Base-by-base conservation (phyloP, 1,140 invertebrate genomes). In the Oppia nitens region DNA sequence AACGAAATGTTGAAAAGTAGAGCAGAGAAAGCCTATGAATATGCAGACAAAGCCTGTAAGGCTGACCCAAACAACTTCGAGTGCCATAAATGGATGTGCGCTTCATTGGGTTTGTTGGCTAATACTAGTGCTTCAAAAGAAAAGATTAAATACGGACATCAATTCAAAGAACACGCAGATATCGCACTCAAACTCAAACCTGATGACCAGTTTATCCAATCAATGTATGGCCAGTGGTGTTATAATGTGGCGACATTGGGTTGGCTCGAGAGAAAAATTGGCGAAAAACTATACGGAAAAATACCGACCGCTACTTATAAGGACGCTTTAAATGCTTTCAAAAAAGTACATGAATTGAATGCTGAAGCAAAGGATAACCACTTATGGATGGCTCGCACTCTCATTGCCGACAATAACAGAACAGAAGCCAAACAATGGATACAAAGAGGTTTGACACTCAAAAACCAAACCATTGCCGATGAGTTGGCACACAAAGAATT, bases 221-320 rank as follows among this genome's bases (percentile, higher is more conserved):
- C 85, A 70, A 74, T 87, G 58, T 66, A 84, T 21, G 84, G 84
- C 9, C 64, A 77, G 53, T 79, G 77, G 71, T 81, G 79, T 71
- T 85, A 75, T 71, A 81, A 82, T 71, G 79, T 83, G n/a, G 75
- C 78, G 45, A 73, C 70, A 64, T 70, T 84, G 54, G 75, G 76
- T n/a, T 84, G 81, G 81, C 63, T 84, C 47, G 81, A 87, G 68
- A 75, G 79, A 62, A 83, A 83, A 71, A 76, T 83, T 27, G 84
- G 83, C 14, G 68, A 78, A 27, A 77, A 83, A 17, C 68, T 87
- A n/a, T 84, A 80, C 73, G 77, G 77, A 11, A 76, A 79, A 57
- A 75, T 80, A 47, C 83, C 83, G 28, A 73, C 69, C 62, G 75
- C 77, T 2, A 79, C 78, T 0, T 77, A 78, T 58, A 71, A 79